A percentile compares a stretch with the other conserved stretches of the same genome.
phyloP scores from a whole-genome alignment of 2,113 vertebrate genomes.

The Perognathus longimembris region DNA sequence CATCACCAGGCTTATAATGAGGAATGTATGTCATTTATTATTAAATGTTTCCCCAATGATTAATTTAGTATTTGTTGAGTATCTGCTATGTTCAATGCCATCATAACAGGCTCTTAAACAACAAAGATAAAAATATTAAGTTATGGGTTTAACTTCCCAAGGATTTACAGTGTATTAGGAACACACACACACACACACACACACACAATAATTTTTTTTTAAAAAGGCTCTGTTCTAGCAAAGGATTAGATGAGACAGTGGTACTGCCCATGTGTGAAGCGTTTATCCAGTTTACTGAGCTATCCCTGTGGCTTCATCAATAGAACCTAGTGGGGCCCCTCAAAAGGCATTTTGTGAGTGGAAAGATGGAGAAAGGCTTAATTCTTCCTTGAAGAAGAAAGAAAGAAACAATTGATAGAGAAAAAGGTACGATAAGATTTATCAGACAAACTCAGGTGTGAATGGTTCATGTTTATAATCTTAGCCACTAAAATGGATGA shows the following conservation, averaged over 20 bases:
- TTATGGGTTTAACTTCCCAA: neutral
- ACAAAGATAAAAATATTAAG: neutral
- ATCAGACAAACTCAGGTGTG: neutral
- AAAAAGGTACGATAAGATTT: slow-evolving; percentile 36
- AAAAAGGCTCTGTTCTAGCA: neutral
- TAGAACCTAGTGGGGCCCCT: no score
- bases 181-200: neutral
- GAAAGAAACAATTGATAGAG: neutral
- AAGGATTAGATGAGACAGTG: neutral
- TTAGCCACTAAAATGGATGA: no score
- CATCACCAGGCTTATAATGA: neutral
- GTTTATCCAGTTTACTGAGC: neutral
- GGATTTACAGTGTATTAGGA: neutral
- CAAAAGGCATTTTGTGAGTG: neutral
- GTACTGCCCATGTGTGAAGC: neutral
- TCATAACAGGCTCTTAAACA: neutral
- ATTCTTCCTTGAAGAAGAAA: neutral
- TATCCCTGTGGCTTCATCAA: neutral
- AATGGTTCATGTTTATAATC: no score
- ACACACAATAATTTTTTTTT: neutral
- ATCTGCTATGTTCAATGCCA: neutral
- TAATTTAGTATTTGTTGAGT: neutral
- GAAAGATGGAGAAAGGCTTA: neutral
- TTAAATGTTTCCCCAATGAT: neutral
- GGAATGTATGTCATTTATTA: neutral